Evolutionary conservation across 2,113 vertebrate species (phyloP).

Genomic region (Melierax canorus): DNA sequence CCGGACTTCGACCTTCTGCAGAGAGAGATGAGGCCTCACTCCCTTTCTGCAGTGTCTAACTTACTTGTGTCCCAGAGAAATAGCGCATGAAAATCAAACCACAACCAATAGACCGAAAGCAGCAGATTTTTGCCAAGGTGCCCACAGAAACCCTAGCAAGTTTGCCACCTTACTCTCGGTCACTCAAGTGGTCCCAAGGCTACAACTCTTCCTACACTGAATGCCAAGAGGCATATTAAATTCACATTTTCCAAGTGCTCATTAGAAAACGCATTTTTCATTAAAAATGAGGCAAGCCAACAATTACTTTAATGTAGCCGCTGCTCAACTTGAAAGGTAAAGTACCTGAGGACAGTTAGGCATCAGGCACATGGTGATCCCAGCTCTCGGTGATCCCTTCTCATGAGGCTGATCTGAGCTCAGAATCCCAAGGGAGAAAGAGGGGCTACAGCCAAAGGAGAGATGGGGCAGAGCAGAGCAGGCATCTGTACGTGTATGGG

Average conservation of each 20-base stretch:
- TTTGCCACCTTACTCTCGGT: not conserved
- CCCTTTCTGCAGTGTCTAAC: not conserved
- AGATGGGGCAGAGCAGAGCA: not conserved
- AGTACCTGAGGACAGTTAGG: not conserved
- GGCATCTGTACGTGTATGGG: accelerated
- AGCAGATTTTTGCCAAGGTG: not conserved
- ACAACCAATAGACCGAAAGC: not conserved
- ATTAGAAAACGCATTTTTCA: not conserved
- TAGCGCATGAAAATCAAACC: not conserved
- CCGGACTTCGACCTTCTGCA: not conserved
- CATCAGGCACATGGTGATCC: not conserved
- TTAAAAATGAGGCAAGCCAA: not conserved
- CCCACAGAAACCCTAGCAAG: not conserved
- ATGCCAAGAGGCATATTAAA: not conserved
- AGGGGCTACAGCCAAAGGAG: not conserved
- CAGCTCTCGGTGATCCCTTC: not conserved
- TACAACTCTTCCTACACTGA: not conserved
- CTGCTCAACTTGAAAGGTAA: not conserved
- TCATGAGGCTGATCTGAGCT: not conserved
- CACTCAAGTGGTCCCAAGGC: not conserved
- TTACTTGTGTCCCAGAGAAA: not conserved
- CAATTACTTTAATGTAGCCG: not conserved
- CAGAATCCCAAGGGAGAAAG: not conserved
- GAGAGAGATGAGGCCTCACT: not conserved
- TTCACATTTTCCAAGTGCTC: not conserved